phyloP scores from a whole-genome alignment of 2,888 invertebrate genomes.

The Gastracanthus pulcherrimus region DNA sequence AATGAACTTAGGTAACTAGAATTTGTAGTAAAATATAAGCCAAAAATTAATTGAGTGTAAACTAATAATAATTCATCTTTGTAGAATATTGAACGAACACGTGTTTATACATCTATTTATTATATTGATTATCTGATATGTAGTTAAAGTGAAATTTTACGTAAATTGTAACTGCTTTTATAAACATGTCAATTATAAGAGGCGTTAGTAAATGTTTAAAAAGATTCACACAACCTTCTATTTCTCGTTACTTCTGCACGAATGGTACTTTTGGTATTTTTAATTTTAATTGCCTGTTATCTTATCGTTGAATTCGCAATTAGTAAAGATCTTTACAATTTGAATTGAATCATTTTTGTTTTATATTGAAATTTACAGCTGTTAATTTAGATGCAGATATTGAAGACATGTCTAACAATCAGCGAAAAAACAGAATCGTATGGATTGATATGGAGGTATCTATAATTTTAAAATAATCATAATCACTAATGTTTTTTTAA shows the following conservation, averaged over 20 bases:
- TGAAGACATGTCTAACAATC: constrained; percentile 46
- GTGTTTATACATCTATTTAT: too few relatives aligned
- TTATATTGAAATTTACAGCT: constrained; percentile 10
- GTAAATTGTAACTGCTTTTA: neutral
- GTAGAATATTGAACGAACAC: too few relatives aligned
- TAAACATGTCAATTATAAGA: constrained; percentile 18
- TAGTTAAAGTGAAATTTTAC: too few relatives aligned
- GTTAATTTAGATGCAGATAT: neutral
- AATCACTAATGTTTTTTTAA: neutral
- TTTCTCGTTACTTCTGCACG: constrained; percentile 4
- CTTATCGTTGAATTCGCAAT: neutral
- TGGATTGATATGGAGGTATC: constrained; percentile 87
- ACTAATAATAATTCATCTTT: too few relatives aligned
- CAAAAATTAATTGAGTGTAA: too few relatives aligned
- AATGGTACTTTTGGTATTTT: constrained; percentile 39
- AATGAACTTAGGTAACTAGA: too few relatives aligned
- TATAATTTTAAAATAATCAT: constrained; percentile 22
- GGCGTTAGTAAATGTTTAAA: constrained; percentile 32
- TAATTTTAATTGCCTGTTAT: neutral
- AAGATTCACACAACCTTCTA: constrained; percentile 12
- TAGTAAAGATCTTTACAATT: neutral
- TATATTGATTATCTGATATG: too few relatives aligned
- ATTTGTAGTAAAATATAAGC: too few relatives aligned
- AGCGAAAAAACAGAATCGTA: constrained; percentile 78
- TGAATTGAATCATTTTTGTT: neutral